Conservation (phyloP, 30 jellyfish, hydroid and myxozoan genomes). For the Hydractinia symbiolongicarpus region DNA sequence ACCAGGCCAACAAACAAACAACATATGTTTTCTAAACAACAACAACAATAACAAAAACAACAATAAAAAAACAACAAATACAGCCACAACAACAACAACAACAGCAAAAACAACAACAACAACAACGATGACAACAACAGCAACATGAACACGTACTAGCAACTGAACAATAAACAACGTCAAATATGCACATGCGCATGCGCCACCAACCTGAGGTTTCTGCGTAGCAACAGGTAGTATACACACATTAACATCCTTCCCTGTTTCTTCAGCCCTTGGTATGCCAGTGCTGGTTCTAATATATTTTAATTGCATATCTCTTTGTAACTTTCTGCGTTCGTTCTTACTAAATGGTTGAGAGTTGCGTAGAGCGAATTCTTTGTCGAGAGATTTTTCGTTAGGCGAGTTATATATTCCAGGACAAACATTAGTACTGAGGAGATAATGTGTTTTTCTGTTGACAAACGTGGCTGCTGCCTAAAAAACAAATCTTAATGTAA, state of each 20-base stretch:
- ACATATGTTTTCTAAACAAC: background rate
- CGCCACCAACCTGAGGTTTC: slow-evolving; percentile 19
- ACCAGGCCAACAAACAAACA: background rate
- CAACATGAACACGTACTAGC: no score
- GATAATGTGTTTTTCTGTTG: slow-evolving; percentile 59
- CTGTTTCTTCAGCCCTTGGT: slow-evolving; percentile 14
- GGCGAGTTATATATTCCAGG: slow-evolving; percentile 74
- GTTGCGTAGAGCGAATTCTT: slow-evolving; percentile 48
- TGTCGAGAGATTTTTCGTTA: slow-evolving; percentile 21
- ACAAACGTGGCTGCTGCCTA: slow-evolving; percentile 36
- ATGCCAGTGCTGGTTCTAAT: slow-evolving; percentile 47
- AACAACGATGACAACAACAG: background rate
- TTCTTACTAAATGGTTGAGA: slow-evolving; percentile 58
- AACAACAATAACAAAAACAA: background rate
- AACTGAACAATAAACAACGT: background rate
- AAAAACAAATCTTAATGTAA: background rate
- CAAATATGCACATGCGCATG: background rate
- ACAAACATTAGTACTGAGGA: slow-evolving; percentile 61
- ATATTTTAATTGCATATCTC: slow-evolving; percentile 30
- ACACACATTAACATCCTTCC: background rate
- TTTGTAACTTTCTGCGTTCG: slow-evolving; percentile 46
- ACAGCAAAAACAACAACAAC: background rate
- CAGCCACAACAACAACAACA: background rate
- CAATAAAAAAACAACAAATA: background rate
- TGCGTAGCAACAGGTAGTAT: background rate